Evolutionary conservation across 2,888 invertebrate genomes (phyloP), one percentile per base, ranked within the genome.

Genomic region (Brassicogethes aeneus): DNA sequence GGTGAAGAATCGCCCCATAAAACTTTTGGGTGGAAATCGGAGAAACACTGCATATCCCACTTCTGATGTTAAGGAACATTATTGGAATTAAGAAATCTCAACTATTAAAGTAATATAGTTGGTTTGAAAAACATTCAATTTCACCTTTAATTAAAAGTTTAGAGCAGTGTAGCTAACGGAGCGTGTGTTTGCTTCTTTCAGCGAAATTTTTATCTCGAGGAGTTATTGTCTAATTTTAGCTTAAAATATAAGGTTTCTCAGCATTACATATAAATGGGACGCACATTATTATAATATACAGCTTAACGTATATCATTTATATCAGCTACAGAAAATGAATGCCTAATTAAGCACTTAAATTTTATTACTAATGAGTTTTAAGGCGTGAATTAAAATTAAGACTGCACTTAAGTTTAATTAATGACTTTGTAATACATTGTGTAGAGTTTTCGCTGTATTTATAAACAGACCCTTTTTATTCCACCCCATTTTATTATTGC

Each of bases 341-440:
- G 23, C 23, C 23, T 23, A 23, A 23, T 23, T 23, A 7, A 23
- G 23, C 23, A 23, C 23, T 7, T 10, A 10, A 23, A 23, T 23
- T 23, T 23, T 23, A 23, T 23, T 23, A 23, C 23, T 23, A 23
- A 23, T 23, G 23, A 23, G 23, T 23, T 23, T n/a, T 43, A 36
- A 39, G 36, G 36, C 39, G 44, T 40, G 43, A 41, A 39, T 36
- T 41, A 36, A 40, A 44, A 46, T 46, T 48, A 48, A 45, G 44
- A 23, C 23, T 23, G 23, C 10, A 23, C 10, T 10, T 10, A 10
- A 5, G 23, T 5, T 10, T 7, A 23, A 23, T 10, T 5, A 10
- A 23, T 23, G 23, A 10, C 5, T 23, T 23, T 23, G 5, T 23
- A 23, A 23, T 23, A 23, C 23, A 10, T 10, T 5, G 5, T 23